Percentiles rank a stretch among this genome's conserved stretches.
These are phyloP conservation scores for Ophraella communa DNA, from an alignment of 2,888 invertebrate genomes.

Conservation along the genomic window DNA sequence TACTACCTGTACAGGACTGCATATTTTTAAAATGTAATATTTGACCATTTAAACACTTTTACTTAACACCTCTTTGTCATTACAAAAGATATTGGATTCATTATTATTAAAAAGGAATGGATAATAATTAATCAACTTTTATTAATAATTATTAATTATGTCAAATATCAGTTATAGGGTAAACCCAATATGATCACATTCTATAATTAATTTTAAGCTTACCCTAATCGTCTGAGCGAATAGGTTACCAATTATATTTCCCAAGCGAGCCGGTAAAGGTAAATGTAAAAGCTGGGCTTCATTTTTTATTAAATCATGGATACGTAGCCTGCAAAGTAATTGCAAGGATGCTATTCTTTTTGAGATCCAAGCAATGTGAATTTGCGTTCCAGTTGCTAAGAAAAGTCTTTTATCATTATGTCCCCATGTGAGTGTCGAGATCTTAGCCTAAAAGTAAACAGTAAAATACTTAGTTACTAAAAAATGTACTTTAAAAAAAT, in stretches of 20 bases:
- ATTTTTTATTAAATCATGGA: conserved; percentile 75
- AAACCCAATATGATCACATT: background rate
- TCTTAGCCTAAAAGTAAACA: conserved; percentile 70
- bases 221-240: conserved; percentile 95
- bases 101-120: no score
- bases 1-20: no score
- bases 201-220: conserved; percentile 47
- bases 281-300: conserved; percentile 79
- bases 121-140: no score
- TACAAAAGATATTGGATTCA: no score
- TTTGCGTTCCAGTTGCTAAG: conserved; percentile 88
- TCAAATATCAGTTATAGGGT: no score
- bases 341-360: conserved; percentile 89
- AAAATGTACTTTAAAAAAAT: background rate
- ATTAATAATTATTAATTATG: no score
- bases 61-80: no score
- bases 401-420: conserved; percentile 96
- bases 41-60: no score
- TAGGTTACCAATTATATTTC: conserved; percentile 82
- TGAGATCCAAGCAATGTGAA: conserved; percentile 94
- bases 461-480: no score
- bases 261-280: conserved; percentile 87
- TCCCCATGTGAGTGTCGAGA: conserved; percentile 97
- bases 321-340: conserved; percentile 82
- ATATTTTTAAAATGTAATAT: no score